A percentile compares a stretch with the other conserved stretches of the same genome.
These are phyloP conservation scores for Peromyscus aztecus DNA, from an alignment of 2,797 vertebrate species.

Conservation along the genomic window DNA sequence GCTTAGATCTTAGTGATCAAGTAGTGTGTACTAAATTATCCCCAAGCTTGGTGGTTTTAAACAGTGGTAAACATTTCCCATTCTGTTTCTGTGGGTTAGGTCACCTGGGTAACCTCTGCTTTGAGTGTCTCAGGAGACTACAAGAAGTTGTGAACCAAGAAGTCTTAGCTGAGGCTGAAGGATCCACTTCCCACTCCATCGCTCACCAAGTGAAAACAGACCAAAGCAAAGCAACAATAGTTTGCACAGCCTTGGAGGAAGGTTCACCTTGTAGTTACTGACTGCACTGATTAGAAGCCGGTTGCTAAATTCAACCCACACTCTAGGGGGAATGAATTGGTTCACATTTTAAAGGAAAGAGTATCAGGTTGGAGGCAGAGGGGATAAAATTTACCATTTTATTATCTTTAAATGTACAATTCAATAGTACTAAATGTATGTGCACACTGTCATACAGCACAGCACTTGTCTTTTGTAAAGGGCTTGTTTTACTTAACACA, in stretches of 20 bases:
- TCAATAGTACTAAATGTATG: neutral
- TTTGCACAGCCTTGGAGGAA: neutral
- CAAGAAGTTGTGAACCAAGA: neutral
- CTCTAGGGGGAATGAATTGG: neutral
- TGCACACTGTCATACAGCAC: neutral
- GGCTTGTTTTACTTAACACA: constrained; percentile 11
- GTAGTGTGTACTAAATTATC: neutral
- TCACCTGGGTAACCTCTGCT: neutral
- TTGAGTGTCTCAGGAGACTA: neutral
- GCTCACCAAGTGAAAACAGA: neutral
- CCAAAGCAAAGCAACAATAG: neutral
- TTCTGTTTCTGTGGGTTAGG: neutral
- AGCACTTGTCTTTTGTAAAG: neutral
- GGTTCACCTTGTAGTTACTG: neutral
- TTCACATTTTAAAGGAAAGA: neutral
- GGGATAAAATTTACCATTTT: neutral
- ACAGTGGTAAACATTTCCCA: neutral
- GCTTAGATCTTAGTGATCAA: neutral
- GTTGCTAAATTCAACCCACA: neutral
- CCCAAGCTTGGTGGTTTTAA: neutral
- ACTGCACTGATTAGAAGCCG: neutral
- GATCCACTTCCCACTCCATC: neutral
- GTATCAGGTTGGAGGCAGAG: neutral
- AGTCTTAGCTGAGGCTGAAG: neutral
- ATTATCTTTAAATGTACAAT: neutral